A percentile compares a stretch with the other conserved stretches of the same genome.
Conservation (phyloP, 2,797 vertebrate genomes). For the Acestrorhynchus altus region DNA sequence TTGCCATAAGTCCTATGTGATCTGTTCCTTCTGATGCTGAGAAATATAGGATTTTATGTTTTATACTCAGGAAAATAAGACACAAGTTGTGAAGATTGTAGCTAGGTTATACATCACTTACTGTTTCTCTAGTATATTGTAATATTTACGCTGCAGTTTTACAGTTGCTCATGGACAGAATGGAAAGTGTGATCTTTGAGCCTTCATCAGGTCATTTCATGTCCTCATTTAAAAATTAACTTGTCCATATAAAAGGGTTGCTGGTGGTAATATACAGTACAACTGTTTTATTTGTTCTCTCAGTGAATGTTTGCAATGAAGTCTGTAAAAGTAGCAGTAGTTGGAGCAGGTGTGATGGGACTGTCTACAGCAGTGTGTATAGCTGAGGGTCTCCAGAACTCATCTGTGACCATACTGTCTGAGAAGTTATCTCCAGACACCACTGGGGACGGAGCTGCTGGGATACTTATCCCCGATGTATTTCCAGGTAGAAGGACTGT, state of each 20-base stretch:
- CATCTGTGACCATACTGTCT: constrained; percentile 81
- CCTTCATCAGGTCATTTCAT: not conserved
- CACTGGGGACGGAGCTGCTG: constrained; percentile 89
- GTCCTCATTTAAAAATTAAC: not conserved
- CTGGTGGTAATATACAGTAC: not conserved
- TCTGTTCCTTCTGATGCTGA: no score
- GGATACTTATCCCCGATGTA: constrained; percentile 78
- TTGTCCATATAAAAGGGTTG: not conserved
- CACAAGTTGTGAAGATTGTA: no score
- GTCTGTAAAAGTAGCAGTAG: constrained; percentile 78
- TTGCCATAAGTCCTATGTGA: no score
- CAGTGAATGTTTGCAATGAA: constrained; percentile 63
- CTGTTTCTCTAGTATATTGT: no score
- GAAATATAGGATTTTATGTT: no score
- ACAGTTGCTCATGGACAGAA: not conserved
- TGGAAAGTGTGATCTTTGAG: not conserved
- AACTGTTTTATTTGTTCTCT: not conserved
- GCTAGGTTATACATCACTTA: no score
- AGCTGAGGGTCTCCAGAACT: constrained; percentile 74
- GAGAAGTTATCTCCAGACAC: constrained; percentile 89
- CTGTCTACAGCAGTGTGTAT: constrained; percentile 88
- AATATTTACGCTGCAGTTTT: not conserved
- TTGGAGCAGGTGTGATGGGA: constrained; percentile 89
- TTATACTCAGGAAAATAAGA: no score
- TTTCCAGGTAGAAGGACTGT: constrained; percentile 66